A percentile compares a stretch with the other conserved stretches of the same genome.
phyloP scores from a whole-genome alignment of 2,797 vertebrate species.

The Gorsachius magnificus region DNA sequence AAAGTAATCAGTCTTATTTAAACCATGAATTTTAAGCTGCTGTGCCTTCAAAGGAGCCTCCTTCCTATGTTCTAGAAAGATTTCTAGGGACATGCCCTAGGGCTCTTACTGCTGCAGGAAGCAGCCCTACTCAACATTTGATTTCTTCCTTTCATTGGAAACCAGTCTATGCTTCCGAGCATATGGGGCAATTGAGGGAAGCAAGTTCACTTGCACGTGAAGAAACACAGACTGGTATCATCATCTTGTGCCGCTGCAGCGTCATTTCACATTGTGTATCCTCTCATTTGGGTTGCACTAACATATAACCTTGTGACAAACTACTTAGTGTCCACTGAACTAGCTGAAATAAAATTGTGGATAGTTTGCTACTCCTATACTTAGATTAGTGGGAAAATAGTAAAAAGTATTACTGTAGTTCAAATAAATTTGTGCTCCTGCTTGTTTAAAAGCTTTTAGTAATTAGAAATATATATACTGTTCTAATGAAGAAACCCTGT shows the following conservation, averaged over 20 bases:
- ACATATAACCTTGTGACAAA: background rate
- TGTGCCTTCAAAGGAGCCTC: background rate
- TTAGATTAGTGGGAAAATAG: background rate
- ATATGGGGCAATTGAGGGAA: background rate
- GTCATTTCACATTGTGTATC: background rate
- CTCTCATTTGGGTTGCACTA: background rate
- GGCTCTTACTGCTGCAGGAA: background rate
- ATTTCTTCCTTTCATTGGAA: background rate
- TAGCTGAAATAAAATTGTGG: background rate
- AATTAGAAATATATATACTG: background rate
- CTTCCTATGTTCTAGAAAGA: background rate
- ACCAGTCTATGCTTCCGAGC: background rate
- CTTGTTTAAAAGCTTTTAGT: background rate
- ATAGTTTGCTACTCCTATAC: background rate
- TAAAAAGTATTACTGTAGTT: background rate
- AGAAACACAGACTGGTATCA: background rate
- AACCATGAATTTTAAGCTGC: background rate
- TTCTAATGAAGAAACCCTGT: background rate
- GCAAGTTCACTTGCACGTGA: background rate
- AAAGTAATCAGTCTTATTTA: background rate
- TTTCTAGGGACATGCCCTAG: background rate
- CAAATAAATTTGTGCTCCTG: background rate
- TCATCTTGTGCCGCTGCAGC: background rate
- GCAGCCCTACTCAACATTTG: background rate
- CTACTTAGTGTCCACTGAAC: background rate